These are phyloP conservation scores for Cephalopachus bancanus DNA, from an alignment of 2,797 vertebrate species.

Conservation along the genomic window DNA sequence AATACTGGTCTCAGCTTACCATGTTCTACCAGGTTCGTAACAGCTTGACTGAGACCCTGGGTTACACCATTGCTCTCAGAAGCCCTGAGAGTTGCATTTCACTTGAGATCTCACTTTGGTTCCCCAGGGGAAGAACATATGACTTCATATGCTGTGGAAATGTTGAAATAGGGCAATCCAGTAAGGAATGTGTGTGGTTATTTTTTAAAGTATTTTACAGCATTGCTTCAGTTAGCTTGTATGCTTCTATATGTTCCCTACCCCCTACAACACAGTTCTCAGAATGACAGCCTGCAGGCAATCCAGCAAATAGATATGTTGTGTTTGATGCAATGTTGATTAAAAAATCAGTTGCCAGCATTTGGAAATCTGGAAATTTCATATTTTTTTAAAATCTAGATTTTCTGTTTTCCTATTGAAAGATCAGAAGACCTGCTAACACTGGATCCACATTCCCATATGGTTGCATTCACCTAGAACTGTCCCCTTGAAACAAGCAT, in stretches of 20 bases:
- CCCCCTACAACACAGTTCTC: constrained; percentile 20
- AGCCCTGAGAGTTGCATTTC: constrained; percentile 39
- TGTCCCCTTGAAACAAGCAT: constrained; percentile 13
- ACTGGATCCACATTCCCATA: neutral
- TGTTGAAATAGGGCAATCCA: constrained; percentile 4
- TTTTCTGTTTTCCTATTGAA: constrained; percentile 37
- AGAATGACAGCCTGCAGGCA: constrained; percentile 54
- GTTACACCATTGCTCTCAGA: constrained; percentile 37
- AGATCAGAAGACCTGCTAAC: constrained; percentile 16
- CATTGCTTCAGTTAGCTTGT: constrained; percentile 54
- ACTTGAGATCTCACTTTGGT: constrained; percentile 41
- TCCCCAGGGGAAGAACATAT: constrained; percentile 2
- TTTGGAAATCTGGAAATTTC: constrained; percentile 63
- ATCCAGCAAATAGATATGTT: constrained; percentile 29
- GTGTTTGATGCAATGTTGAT: neutral
- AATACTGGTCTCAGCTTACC: constrained; percentile 7
- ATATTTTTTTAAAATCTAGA: constrained; percentile 44
- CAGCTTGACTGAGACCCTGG: neutral
- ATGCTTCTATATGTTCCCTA: constrained; percentile 22
- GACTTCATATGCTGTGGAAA: constrained; percentile 47
- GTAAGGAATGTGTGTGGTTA: constrained; percentile 41
- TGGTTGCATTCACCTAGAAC: constrained; percentile 31
- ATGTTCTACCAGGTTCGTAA: constrained; percentile 44
- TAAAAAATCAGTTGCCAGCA: constrained; percentile 51
- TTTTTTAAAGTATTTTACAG: constrained; percentile 51